Percentiles rank a stretch among this genome's conserved stretches.
These are phyloP conservation scores for Mastacembelus armatus DNA, from an alignment of 2,797 vertebrate species.

Conservation along the genomic window DNA sequence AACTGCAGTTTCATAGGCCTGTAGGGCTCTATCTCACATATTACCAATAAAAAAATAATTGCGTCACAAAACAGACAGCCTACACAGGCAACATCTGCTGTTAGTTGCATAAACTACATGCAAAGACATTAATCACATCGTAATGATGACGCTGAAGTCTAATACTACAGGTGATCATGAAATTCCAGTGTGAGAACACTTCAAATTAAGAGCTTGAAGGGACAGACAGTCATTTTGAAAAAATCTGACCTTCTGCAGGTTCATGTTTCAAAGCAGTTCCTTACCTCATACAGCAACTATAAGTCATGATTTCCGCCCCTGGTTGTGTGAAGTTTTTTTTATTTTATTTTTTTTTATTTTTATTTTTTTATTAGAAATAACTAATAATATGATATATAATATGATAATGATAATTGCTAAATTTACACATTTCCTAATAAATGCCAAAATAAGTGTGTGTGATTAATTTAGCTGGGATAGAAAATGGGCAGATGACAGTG, in stretches of 20 bases:
- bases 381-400: too few relatives aligned
- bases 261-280: not conserved
- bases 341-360: not conserved
- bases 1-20: rapidly evolving
- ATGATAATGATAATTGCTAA: too few relatives aligned
- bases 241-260: not conserved
- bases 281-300: too few relatives aligned
- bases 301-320: not conserved
- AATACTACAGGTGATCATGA: too few relatives aligned
- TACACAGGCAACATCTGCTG: slow-evolving; percentile 14
- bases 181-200: not conserved
- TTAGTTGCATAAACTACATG: slow-evolving; percentile 15
- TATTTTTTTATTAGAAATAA: too few relatives aligned
- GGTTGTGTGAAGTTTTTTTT: not conserved
- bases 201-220: not conserved
- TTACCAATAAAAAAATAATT: not conserved
- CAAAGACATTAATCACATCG: slow-evolving; percentile 23
- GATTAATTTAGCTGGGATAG: not conserved
- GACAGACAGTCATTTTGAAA: not conserved
- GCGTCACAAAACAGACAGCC: not conserved
- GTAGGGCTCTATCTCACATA: not conserved
- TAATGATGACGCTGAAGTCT: not conserved
- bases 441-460: too few relatives aligned
- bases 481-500: not conserved
- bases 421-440: too few relatives aligned